Evolutionary conservation across 1,140 invertebrate species (phyloP).

Genomic region (Drosophila parvula): DNA sequence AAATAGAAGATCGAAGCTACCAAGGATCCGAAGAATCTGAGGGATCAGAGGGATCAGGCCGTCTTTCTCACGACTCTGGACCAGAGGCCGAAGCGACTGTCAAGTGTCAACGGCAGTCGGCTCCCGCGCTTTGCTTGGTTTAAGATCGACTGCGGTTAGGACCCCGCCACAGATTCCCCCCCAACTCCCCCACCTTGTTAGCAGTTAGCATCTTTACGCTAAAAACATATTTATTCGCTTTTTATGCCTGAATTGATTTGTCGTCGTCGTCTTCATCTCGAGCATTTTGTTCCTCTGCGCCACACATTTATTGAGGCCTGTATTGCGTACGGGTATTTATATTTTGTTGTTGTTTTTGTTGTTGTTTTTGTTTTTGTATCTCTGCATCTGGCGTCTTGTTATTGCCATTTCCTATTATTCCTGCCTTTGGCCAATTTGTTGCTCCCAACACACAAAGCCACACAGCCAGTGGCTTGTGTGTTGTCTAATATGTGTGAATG

Average conservation of each 20-base stretch:
- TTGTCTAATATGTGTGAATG: slow-evolving; percentile 64
- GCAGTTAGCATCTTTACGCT: slow-evolving; percentile 80
- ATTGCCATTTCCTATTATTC: slow-evolving; percentile 53
- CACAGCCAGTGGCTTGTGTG: slow-evolving; percentile 34
- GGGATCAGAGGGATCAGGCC: slow-evolving; percentile 55
- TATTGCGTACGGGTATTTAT: slow-evolving; percentile 13
- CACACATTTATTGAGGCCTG: slow-evolving; percentile 67
- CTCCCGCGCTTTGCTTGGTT: slow-evolving; percentile 32
- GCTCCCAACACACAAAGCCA: slow-evolving; percentile 9
- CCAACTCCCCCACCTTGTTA: slow-evolving; percentile 64
- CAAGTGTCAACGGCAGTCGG: slow-evolving; percentile 38
- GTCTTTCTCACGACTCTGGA: slow-evolving; percentile 62
- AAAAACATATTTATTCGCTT: slow-evolving; percentile 83
- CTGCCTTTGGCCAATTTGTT: slow-evolving; percentile 48
- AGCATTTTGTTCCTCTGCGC: slow-evolving; percentile 56
- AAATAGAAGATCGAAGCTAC: slow-evolving; percentile 28
- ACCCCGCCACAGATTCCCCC: not conserved
- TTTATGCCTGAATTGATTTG: slow-evolving; percentile 83
- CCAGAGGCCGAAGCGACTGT: slow-evolving; percentile 15
- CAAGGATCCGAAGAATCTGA: slow-evolving; percentile 26
- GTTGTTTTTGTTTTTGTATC: slow-evolving; percentile 23
- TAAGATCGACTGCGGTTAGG: slow-evolving; percentile 29
- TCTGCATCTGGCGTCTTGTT: slow-evolving; percentile 50
- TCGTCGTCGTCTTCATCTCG: slow-evolving; percentile 72
- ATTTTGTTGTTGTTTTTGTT: not conserved